These are phyloP conservation scores for Onychostruthus taczanowskii DNA, from an alignment of 2,113 vertebrate species.

Conservation along the genomic window DNA sequence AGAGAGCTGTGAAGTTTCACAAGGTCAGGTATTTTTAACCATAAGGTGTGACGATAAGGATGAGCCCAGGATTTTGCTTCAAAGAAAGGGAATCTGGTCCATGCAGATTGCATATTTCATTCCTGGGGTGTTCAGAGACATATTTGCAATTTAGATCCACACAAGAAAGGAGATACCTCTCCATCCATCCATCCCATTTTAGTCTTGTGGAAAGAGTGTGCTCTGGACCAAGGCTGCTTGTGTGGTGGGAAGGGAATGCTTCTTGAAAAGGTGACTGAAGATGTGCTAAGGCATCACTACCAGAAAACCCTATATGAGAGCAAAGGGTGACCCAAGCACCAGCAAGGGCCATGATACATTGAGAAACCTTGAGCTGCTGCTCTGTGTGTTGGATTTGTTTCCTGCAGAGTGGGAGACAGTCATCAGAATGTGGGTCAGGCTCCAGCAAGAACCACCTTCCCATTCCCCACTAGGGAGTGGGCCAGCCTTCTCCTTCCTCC, in stretches of 20 bases:
- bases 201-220: background rate
- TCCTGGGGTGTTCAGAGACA: background rate
- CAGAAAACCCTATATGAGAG: background rate
- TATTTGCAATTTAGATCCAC: background rate
- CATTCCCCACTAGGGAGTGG: background rate
- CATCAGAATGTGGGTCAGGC: background rate
- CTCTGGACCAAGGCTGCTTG: background rate
- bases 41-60: background rate
- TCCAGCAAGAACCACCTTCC: background rate
- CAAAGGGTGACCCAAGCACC: background rate
- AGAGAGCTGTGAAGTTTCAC: background rate
- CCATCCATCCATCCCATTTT: background rate
- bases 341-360: background rate
- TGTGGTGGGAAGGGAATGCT: background rate
- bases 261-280: background rate
- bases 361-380: background rate
- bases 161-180: background rate
- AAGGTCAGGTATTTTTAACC: slow-evolving; percentile 9
- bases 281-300: background rate
- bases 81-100: background rate
- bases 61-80: background rate
- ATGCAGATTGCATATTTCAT: background rate
- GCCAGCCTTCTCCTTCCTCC: background rate
- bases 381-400: background rate
- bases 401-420: background rate